These are phyloP conservation scores for Nycteola revayana DNA, from an alignment of 2,888 invertebrate species.

Conservation along the genomic window DNA sequence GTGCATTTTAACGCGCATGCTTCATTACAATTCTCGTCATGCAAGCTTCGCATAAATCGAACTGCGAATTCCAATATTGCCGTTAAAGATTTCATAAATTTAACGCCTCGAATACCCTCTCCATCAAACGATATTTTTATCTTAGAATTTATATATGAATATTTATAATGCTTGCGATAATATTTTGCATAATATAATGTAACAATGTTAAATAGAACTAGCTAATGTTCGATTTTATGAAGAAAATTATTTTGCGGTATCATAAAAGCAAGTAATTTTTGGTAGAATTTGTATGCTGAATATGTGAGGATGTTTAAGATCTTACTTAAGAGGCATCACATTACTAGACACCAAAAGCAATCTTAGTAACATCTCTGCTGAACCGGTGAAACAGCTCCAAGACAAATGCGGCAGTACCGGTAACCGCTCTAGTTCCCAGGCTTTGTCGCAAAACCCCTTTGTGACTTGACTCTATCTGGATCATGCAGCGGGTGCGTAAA, in stretches of 20 bases:
- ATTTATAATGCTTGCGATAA: not conserved
- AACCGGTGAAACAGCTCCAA: conserved; percentile 23
- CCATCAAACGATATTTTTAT: not conserved
- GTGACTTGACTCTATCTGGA: conserved; percentile 51
- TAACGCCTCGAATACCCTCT: conserved; percentile 23
- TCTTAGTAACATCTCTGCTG: conserved; percentile 19
- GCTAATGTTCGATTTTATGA: too few relatives aligned
- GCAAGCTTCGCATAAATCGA: conserved; percentile 35
- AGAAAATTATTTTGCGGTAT: too few relatives aligned
- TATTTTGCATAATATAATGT: too few relatives aligned
- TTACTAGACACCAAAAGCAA: conserved; percentile 19
- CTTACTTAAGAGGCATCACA: too few relatives aligned
- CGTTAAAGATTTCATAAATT: conserved; percentile 45
- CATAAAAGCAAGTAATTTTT: too few relatives aligned
- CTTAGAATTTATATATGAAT: not conserved
- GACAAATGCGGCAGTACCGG: conserved; percentile 44
- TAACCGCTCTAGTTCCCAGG: conserved; percentile 59
- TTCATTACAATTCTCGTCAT: conserved; percentile 46
- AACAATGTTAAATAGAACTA: too few relatives aligned
- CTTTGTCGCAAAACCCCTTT: conserved; percentile 48
- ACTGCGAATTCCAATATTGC: conserved; percentile 42
- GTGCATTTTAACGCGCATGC: conserved; percentile 43
- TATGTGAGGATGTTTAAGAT: too few relatives aligned
- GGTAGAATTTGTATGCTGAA: too few relatives aligned
- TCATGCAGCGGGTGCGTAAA: conserved; percentile 38